Base-by-base conservation (phyloP, 2,888 invertebrate species). In the Apotomis capreana region DNA sequence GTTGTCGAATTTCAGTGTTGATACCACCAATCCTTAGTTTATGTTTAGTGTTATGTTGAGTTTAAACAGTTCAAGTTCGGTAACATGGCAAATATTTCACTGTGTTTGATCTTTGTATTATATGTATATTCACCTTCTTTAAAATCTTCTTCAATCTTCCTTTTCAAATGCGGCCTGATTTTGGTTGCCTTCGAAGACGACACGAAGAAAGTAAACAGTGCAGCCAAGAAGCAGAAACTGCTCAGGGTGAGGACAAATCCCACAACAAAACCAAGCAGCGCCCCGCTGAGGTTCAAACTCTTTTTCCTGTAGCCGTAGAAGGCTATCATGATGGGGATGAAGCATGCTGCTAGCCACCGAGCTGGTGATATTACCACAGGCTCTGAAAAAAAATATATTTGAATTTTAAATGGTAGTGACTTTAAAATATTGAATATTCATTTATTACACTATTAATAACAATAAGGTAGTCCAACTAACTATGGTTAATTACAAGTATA, bases 181-280 rank as follows among this genome's bases (percentile, higher is more conserved):
- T 97, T 97, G 0, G 98, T 98, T 0, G 96, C 97, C 83, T 95
- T 95, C 0, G 97, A 97, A 3, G 96, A 96, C 60, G 96, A 94
- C 37, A 97, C 85, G 83, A 98, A 98, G 87, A 98, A 98, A 4
- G 95, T 93, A 13, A 97, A 89, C 49, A 98, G 89, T 75, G 95
- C 95, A 12, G 94, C 94, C 60, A 97, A 87, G 84, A 97, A 98
- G 73, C 96, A 95, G 81, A 96, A 96, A 84, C 95, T 97, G 65
- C 97, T 95, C 40, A 97, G 88, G 3, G 97, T 97, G 55, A 98
- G 85, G 36, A 96, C 88, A 80, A 97, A 96, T 10, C 97, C 97
- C 67, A 97, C 94, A 4, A 96, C 78, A 36, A 96, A 87, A 5
- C 96, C 97, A 74, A 96, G 88, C 3, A 95, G 75, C 2, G 96